A percentile compares a stretch with the other conserved stretches of the same genome.
Evolutionary conservation across 2,113 vertebrate species (phyloP).

Genomic region (Dolichallabes microphthalmus): DNA sequence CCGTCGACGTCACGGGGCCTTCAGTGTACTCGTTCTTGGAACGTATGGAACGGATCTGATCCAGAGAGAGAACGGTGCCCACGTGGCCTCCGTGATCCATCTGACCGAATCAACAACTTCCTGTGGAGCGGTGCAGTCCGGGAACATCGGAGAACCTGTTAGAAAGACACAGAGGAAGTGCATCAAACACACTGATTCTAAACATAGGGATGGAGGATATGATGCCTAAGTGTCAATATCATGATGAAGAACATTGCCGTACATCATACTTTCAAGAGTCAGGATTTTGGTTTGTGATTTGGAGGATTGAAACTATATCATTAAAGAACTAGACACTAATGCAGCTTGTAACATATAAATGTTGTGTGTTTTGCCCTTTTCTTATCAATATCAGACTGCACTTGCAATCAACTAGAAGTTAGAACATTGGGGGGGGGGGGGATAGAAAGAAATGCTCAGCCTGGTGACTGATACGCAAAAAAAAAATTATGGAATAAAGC

Average conservation of each 20-base stretch:
- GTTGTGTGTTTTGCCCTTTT: neutral
- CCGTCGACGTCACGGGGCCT: slow-evolving; percentile 81
- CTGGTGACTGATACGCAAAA: neutral
- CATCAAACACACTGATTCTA: neutral
- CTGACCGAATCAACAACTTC: slow-evolving; percentile 85
- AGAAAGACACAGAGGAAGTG: slow-evolving; percentile 26
- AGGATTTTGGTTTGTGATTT: neutral
- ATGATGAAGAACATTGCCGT: neutral
- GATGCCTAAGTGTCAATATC: neutral
- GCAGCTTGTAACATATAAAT: neutral
- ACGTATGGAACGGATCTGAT: slow-evolving; percentile 96
- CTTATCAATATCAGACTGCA: neutral
- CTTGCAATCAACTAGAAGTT: neutral
- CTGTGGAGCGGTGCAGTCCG: slow-evolving; percentile 87
- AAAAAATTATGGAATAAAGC: neutral
- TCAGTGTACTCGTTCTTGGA: slow-evolving; percentile 96
- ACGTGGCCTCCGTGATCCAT: slow-evolving; percentile 93
- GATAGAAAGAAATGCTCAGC: neutral
- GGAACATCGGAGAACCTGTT: slow-evolving; percentile 94
- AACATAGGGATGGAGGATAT: neutral
- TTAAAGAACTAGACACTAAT: neutral
- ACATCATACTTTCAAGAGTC: neutral
- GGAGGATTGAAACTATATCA: neutral
- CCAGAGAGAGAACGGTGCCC: slow-evolving; percentile 87
- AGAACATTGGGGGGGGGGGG: neutral